phyloP scores from a whole-genome alignment of 2,797 vertebrate genomes.

The Hirundo rustica region DNA sequence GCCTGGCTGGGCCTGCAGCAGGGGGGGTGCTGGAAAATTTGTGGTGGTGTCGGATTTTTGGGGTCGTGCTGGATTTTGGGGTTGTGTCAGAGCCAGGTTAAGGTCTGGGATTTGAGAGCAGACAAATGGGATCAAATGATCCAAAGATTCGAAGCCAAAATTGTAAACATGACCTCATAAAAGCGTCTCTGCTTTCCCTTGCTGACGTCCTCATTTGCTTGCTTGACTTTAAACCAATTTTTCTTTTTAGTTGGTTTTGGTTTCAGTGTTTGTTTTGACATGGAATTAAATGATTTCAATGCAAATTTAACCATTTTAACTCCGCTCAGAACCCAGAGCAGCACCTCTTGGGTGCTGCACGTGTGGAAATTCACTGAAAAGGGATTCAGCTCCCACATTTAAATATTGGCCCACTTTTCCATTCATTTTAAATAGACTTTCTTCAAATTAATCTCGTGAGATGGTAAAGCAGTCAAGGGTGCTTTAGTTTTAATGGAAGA shows the following conservation, averaged over 20 bases:
- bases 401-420: neutral
- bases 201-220: neutral
- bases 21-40: neutral
- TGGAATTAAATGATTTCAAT: neutral
- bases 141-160: neutral
- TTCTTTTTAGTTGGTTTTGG: neutral
- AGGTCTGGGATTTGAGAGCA: neutral
- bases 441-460: neutral
- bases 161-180: neutral
- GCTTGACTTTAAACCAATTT: neutral
- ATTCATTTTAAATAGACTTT: neutral
- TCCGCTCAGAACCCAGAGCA: neutral
- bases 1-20: neutral
- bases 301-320: neutral
- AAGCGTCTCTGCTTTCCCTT: neutral
- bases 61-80: neutral
- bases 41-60: neutral
- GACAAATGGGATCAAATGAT: neutral
- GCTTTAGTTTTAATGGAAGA: constrained; percentile 27
- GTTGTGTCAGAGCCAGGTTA: neutral
- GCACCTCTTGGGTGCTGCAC: neutral
- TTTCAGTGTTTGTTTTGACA: neutral
- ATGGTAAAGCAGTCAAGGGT: neutral
- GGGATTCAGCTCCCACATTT: neutral
- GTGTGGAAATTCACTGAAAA: neutral